Base-by-base conservation (phyloP, 2,113 vertebrate species). In the Notothenia coriiceps region DNA sequence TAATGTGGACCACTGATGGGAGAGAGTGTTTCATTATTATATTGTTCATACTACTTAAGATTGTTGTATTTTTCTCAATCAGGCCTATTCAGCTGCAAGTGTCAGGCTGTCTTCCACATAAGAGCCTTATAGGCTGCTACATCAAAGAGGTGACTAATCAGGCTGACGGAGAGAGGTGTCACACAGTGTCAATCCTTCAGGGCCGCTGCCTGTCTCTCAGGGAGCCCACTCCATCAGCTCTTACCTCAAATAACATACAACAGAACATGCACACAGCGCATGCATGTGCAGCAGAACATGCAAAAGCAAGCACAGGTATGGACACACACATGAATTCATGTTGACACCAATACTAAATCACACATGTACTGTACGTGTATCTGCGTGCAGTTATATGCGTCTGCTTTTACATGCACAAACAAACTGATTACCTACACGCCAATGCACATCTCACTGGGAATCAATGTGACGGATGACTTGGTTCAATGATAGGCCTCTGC, bases 91-190 rank as follows among this genome's bases (percentile, higher is more conserved):
- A 83, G 63, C 51, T 40, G 33, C 22, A 72, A 74, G 83, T 79
- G 78, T 85, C 60, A 63, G 67, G 40, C 67, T 63, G 65, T 74
- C 77, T 70, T 74, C 60, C 60, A 70, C 74, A 85, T 72, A 83
- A 87, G 70, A 88, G 77, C 80, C 65, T 81, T 90, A 83, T 80
- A 82, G 68, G 76, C 87, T 64, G 71, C 78, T 79, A 75, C 87
- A 92, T 92, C 88, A 91, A 86, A 89, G 87, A 88, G 80, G 84
- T 82, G 84, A 89, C 87, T 90, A 89, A 93, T 94, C 89, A 91
- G 90, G 82, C 87, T 83, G 87, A 83, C 44, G 13, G 66, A 82
- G 85, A 87, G 88, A 86, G 62, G 83, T 91, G 90, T 83, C 90
- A 89, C 87, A 69, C 22, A 64, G 74, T 88, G 91, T 90, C 91